These are phyloP conservation scores for Eubasilissa splendida DNA, from an alignment of 2,888 invertebrate species.

Conservation along the genomic window DNA sequence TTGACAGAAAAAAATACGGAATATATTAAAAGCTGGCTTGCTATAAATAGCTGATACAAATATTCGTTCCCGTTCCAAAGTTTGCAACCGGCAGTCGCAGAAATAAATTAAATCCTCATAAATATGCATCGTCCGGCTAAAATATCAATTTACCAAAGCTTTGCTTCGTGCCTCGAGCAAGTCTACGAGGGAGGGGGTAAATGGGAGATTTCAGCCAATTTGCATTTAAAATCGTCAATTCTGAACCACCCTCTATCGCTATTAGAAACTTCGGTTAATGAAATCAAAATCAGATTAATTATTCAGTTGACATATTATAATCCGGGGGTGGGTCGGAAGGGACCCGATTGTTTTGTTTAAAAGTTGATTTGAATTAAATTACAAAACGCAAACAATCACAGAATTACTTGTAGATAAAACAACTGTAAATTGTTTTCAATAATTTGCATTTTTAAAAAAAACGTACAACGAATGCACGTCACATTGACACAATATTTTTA, in stretches of 20 bases:
- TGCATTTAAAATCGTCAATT: slow-evolving; percentile 35
- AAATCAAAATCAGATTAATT: slow-evolving; percentile 35
- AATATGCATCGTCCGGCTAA: slow-evolving; percentile 25
- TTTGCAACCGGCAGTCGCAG: not conserved
- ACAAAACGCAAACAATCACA: too few relatives aligned
- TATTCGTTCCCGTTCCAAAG: not conserved
- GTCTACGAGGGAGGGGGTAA: slow-evolving; percentile 4
- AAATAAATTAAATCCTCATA: slow-evolving; percentile 22
- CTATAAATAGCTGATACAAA: slow-evolving; percentile 12
- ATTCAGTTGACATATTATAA: slow-evolving; percentile 27
- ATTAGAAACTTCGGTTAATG: slow-evolving; percentile 25
- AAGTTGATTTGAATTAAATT: slow-evolving; percentile 17
- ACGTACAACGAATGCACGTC: too few relatives aligned
- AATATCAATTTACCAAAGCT: slow-evolving; percentile 29
- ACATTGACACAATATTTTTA: too few relatives aligned
- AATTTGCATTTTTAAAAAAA: too few relatives aligned
- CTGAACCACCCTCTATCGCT: slow-evolving; percentile 3
- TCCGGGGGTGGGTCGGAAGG: slow-evolving; percentile 6
- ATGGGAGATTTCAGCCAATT: slow-evolving; percentile 22
- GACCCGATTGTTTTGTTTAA: slow-evolving; percentile 9
- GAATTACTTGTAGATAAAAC: too few relatives aligned
- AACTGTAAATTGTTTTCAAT: too few relatives aligned
- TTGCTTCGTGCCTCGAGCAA: not conserved
- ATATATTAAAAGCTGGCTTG: not conserved
- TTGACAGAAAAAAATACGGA: not conserved